Conservation (phyloP, 1,140 invertebrate genomes). For the Ruditapes philippinarum region DNA sequence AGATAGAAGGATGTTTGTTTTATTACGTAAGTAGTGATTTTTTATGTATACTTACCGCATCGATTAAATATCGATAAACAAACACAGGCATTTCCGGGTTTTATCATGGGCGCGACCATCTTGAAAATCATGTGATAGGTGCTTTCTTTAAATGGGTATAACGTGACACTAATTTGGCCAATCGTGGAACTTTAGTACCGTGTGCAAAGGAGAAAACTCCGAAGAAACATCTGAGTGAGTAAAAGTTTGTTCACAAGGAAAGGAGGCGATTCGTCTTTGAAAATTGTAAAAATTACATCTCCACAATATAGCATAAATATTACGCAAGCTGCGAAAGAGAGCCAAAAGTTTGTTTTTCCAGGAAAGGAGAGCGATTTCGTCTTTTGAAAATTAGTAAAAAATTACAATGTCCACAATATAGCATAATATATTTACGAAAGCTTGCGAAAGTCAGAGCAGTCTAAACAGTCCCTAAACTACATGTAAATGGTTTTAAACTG, state of each 20-base stretch:
- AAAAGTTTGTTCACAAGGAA: background rate
- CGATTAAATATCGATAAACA: slow-evolving; percentile 44
- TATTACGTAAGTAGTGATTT: slow-evolving; percentile 22
- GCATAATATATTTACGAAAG: slow-evolving; percentile 21
- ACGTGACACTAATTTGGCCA: slow-evolving; percentile 31
- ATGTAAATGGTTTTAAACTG: slow-evolving; percentile 7
- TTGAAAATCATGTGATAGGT: slow-evolving; percentile 52
- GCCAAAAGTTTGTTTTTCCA: too few relatives aligned
- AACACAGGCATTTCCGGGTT: slow-evolving; percentile 34
- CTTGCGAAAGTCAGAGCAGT: slow-evolving; percentile 26
- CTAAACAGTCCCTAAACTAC: slow-evolving; percentile 9
- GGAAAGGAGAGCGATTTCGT: background rate
- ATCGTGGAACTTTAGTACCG: slow-evolving; percentile 25
- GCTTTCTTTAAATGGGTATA: slow-evolving; percentile 41
- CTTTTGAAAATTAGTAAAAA: slow-evolving; percentile 47
- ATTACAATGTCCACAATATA: slow-evolving; percentile 23
- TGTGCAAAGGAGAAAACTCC: slow-evolving; percentile 28
- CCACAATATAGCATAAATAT: too few relatives aligned
- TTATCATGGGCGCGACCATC: slow-evolving; percentile 51
- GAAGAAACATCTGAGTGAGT: background rate
- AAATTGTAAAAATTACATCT: too few relatives aligned
- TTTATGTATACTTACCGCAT: slow-evolving; percentile 45
- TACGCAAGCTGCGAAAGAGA: too few relatives aligned
- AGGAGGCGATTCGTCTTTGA: too few relatives aligned
- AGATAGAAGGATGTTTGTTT: slow-evolving; percentile 12